A percentile compares a stretch with the other conserved stretches of the same genome.
Conservation (phyloP, 2,797 vertebrate genomes). For the Pachyuromys duprasi region DNA sequence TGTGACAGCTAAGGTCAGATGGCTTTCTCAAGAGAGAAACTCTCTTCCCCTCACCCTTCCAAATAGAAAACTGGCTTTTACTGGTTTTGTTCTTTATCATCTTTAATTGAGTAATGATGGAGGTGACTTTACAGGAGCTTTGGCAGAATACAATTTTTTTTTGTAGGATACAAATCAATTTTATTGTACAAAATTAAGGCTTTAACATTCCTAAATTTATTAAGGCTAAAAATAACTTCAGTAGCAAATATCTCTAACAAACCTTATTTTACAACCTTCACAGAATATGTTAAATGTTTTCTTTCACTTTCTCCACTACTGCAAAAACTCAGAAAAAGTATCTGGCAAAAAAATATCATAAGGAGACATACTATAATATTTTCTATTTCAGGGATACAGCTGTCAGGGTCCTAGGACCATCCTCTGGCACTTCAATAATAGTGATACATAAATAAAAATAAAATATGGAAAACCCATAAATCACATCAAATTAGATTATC, state of each 20-base stretch:
- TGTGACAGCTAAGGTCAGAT: too few relatives aligned
- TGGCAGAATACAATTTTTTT: neutral
- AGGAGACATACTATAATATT: neutral
- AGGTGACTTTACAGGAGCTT: neutral
- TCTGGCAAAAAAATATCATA: neutral
- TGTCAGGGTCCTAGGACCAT: neutral
- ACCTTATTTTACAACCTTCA: slow-evolving; percentile 9
- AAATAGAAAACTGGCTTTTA: neutral
- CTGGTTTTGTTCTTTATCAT: neutral
- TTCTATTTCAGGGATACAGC: neutral
- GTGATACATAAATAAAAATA: neutral
- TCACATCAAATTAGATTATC: slow-evolving; percentile 21
- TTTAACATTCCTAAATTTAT: slow-evolving; percentile 59
- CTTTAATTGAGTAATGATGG: neutral
- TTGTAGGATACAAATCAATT: slow-evolving; percentile 52
- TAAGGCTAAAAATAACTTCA: slow-evolving; percentile 34
- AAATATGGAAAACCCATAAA: neutral
- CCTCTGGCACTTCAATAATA: neutral
- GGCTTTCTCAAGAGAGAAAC: neutral
- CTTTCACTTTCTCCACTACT: neutral
- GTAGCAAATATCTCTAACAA: slow-evolving; percentile 2
- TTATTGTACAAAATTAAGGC: slow-evolving; percentile 80
- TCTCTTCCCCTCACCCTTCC: neutral
- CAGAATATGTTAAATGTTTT: slow-evolving; percentile 2
- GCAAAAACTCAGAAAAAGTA: neutral